These are phyloP conservation scores for Epizoanthus illoricatus DNA, from an alignment of 92 coral and sea anemone species.

Conservation along the genomic window DNA sequence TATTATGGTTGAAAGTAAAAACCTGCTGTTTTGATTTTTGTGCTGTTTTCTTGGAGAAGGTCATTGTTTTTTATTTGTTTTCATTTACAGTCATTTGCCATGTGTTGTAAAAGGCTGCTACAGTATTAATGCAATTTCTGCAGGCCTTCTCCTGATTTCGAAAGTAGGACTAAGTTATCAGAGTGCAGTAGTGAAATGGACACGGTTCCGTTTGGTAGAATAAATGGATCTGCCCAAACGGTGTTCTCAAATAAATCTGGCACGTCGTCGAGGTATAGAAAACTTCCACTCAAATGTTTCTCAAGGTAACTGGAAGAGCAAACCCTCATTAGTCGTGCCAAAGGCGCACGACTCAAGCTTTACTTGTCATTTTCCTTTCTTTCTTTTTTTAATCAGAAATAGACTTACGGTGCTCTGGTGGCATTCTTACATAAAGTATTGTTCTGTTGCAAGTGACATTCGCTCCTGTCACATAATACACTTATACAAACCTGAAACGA, in stretches of 20 bases:
- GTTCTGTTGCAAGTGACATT: too few relatives aligned
- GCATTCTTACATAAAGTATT: too few relatives aligned
- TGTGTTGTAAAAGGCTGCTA: neutral
- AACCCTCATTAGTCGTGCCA: too few relatives aligned
- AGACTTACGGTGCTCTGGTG: too few relatives aligned
- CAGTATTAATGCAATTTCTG: conserved; percentile 25
- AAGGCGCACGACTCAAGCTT: too few relatives aligned
- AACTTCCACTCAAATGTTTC: too few relatives aligned
- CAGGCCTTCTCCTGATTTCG: conserved; percentile 33
- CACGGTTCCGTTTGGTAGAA: conserved; percentile 23
- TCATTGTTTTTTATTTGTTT: conserved; percentile 33
- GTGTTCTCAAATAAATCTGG: neutral
- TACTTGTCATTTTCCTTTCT: too few relatives aligned
- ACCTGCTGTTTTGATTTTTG: neutral
- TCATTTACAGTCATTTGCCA: conserved; percentile 34
- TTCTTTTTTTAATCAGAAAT: too few relatives aligned
- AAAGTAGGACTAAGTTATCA: conserved; percentile 38
- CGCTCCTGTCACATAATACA: too few relatives aligned
- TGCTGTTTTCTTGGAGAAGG: conserved; percentile 22
- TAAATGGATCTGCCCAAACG: conserved; percentile 14
- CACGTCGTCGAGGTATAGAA: conserved; percentile 33
- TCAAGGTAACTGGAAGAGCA: too few relatives aligned
- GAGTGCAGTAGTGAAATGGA: conserved; percentile 14
- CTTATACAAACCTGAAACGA: too few relatives aligned
- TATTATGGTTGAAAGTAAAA: neutral